Evolutionary conservation across 2,797 vertebrate species (phyloP).

Genomic region (Trachops cirrhosus): DNA sequence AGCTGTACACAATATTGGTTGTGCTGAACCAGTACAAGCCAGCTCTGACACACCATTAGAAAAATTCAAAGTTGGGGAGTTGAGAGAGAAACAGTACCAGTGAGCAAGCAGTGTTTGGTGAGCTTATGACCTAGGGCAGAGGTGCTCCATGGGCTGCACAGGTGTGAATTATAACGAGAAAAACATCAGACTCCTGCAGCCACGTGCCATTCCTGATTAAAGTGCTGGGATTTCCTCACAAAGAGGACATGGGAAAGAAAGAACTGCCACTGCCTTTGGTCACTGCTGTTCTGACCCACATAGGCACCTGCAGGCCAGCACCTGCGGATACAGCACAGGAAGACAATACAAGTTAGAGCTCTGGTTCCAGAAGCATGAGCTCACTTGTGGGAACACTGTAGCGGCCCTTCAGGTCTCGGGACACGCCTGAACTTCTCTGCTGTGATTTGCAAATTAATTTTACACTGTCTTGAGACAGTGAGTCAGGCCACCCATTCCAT

Average conservation of each 20-base stretch:
- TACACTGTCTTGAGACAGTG: not conserved
- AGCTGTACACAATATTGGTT: rapidly evolving
- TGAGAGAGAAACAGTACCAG: rapidly evolving
- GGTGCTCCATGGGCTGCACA: not conserved
- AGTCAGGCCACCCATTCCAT: not conserved
- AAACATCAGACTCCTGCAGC: not conserved
- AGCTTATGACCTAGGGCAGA: not conserved
- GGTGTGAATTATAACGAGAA: constrained; percentile 10
- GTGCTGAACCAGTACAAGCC: not conserved
- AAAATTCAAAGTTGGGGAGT: not conserved
- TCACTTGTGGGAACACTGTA: not conserved
- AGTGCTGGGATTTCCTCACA: not conserved
- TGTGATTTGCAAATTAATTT: not conserved
- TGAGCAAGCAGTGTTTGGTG: not conserved
- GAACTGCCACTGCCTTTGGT: not conserved
- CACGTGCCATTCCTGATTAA: not conserved
- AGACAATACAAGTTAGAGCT: constrained; percentile 17
- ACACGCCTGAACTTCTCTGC: not conserved
- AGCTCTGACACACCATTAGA: not conserved
- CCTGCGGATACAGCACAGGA: not conserved
- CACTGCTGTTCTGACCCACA: not conserved
- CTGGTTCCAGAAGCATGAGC: not conserved
- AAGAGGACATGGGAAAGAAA: not conserved
- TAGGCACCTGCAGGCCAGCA: not conserved
- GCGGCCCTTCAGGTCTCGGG: not conserved